phyloP scores from a whole-genome alignment of 2,113 vertebrate genomes.

The Oncorhynchus mykiss region DNA sequence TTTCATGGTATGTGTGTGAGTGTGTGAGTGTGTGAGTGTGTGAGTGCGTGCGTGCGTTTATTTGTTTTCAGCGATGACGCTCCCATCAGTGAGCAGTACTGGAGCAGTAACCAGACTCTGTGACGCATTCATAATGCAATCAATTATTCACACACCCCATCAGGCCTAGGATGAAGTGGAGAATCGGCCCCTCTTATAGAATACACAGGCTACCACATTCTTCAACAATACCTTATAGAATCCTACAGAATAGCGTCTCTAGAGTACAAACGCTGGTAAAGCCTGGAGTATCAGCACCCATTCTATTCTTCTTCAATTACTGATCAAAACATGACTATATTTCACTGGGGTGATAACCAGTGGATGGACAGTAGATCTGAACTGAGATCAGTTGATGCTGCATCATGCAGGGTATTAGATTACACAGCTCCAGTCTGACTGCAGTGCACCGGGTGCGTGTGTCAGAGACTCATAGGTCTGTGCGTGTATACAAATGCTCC shows the following conservation, averaged over 20 bases:
- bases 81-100: constrained; percentile 8
- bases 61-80: constrained; percentile 10
- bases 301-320: no score
- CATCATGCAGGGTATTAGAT: no score
- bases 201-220: neutral
- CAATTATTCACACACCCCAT: constrained; percentile 62
- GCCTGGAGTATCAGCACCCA: no score
- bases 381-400: no score
- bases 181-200: neutral
- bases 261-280: no score
- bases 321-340: no score
- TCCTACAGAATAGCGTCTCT: no score
- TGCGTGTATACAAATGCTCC: neutral
- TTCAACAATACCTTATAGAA: neutral
- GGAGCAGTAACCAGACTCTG: constrained; percentile 33
- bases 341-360: no score
- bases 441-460: neutral
- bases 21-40: constrained; percentile 2
- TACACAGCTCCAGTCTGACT: no score
- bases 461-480: neutral
- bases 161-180: neutral
- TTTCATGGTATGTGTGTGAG: constrained; percentile 1
- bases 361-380: no score
- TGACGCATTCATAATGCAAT: constrained; percentile 67
- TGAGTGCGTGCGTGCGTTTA: constrained; percentile 1